Conservation (phyloP, 1,140 invertebrate genomes). For the Diabrotica virgifera region DNA sequence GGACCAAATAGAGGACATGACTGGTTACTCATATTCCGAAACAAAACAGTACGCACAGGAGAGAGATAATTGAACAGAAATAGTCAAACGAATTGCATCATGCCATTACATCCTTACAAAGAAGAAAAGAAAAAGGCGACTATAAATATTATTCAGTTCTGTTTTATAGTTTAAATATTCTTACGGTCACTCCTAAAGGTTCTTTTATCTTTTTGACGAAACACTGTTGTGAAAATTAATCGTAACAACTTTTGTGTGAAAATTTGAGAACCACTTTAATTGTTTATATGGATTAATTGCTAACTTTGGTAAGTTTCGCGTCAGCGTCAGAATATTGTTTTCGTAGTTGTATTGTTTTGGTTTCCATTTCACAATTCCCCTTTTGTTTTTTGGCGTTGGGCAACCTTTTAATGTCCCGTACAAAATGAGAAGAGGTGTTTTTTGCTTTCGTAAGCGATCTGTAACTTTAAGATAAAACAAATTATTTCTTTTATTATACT, state of each 20-base stretch:
- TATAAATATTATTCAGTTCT: not conserved
- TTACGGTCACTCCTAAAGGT: not conserved
- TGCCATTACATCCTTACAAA: no score
- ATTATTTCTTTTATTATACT: not conserved
- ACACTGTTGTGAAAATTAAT: not conserved
- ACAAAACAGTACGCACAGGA: no score
- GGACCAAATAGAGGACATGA: no score
- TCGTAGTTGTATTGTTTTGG: not conserved
- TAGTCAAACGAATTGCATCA: no score
- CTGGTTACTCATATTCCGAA: no score
- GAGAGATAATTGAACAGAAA: no score
- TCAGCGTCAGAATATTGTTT: not conserved
- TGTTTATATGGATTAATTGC: not conserved
- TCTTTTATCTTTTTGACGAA: not conserved
- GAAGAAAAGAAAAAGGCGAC: no score
- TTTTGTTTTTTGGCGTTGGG: not conserved
- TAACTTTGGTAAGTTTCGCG: not conserved
- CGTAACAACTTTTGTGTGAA: not conserved
- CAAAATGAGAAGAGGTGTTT: no score
- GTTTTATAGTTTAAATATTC: not conserved
- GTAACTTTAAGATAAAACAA: not conserved
- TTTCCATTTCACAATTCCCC: not conserved
- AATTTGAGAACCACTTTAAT: not conserved
- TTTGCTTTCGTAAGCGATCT: slow-evolving; percentile 2
- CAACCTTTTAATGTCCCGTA: not conserved